phyloP scores from a whole-genome alignment of 2,888 invertebrate species.

The Drosophila mettleri region DNA sequence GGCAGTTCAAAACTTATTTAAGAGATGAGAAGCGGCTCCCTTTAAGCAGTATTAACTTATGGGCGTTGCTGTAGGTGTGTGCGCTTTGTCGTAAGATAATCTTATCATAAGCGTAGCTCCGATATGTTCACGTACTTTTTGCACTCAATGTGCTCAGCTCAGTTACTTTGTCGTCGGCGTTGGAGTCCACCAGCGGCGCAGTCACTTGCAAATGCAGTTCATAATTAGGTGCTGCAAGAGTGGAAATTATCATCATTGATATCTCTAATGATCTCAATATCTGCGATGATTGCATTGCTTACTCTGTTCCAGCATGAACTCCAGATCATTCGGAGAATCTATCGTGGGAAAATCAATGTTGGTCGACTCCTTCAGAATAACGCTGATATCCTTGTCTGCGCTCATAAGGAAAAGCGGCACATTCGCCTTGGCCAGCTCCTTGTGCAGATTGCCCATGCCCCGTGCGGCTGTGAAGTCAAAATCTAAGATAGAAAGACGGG shows the following conservation, averaged over 20 bases:
- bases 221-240: slow-evolving; percentile 70
- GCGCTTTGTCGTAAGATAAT: background rate
- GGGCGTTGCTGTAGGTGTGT: background rate
- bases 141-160: slow-evolving; percentile 60
- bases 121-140: slow-evolving; percentile 32
- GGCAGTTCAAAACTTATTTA: background rate
- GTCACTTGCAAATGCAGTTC: slow-evolving; percentile 79
- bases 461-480: slow-evolving; percentile 95
- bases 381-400: slow-evolving; percentile 78
- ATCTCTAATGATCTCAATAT: slow-evolving; percentile 2
- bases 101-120: background rate
- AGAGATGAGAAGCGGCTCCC: background rate
- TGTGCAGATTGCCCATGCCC: slow-evolving; percentile 91
- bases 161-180: slow-evolving; percentile 37
- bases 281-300: slow-evolving; percentile 25
- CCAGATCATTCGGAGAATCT: slow-evolving; percentile 81
- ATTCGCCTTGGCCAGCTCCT: slow-evolving; percentile 89
- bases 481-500: slow-evolving; percentile 84
- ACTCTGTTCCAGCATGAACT: slow-evolving; percentile 80
- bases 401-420: slow-evolving; percentile 90
- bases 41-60: background rate
- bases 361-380: slow-evolving; percentile 83
- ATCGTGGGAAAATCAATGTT: slow-evolving; percentile 77
- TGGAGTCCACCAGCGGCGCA: slow-evolving; percentile 75
- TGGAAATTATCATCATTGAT: background rate